These are phyloP conservation scores for Sylvietta virens DNA, from an alignment of 2,113 vertebrate genomes.

Conservation along the genomic window DNA sequence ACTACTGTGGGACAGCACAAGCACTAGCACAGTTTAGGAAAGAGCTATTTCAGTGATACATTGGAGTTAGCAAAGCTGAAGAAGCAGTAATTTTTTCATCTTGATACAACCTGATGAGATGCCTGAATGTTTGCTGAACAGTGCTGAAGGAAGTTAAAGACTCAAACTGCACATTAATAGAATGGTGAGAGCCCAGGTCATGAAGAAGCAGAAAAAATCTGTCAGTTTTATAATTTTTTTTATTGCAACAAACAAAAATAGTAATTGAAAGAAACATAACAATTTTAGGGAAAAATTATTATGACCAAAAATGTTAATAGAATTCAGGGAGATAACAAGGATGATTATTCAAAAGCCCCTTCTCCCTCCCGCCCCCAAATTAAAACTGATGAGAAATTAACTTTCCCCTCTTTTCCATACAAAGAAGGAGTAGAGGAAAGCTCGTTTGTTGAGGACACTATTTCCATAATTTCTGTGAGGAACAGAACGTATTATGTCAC, in stretches of 20 bases:
- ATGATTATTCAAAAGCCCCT: background rate
- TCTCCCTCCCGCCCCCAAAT: fast-evolving
- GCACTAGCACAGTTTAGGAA: background rate
- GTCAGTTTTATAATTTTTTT: background rate
- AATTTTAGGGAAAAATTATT: background rate
- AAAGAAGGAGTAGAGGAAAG: background rate
- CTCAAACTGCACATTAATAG: background rate
- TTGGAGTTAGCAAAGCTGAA: background rate
- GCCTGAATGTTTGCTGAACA: background rate
- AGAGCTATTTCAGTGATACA: background rate
- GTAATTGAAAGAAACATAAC: fast-evolving
- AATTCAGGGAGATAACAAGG: background rate
- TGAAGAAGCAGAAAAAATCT: background rate
- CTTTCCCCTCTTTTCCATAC: background rate
- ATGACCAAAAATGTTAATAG: background rate
- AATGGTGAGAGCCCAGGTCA: background rate
- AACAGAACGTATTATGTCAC: background rate
- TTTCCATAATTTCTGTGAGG: background rate
- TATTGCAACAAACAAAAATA: background rate
- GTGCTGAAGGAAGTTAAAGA: background rate
- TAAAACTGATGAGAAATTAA: background rate
- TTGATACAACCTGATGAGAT: background rate
- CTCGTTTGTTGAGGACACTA: background rate
- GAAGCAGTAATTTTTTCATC: background rate
- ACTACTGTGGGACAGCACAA: background rate